Percentiles rank a stretch among this genome's conserved stretches.
Conservation (phyloP, 2,113 vertebrate genomes). For the Porphyrio hochstetteri region DNA sequence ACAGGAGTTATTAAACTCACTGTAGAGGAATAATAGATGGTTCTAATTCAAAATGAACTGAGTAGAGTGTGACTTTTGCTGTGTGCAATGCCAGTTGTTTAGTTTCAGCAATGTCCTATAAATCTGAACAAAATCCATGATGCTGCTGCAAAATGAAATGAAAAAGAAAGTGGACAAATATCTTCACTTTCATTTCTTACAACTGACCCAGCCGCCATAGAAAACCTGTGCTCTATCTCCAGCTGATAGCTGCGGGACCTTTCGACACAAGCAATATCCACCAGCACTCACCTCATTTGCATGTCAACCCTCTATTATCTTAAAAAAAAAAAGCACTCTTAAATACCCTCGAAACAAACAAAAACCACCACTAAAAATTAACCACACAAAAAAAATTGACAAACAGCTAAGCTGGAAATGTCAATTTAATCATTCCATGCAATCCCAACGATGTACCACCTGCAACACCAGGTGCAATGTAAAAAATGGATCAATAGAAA, state of each 20-base stretch:
- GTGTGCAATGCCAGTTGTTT: neutral
- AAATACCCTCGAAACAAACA: no score
- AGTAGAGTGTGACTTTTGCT: neutral
- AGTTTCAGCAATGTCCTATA: neutral
- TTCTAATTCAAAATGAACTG: slow-evolving; percentile 23
- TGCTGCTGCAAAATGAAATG: neutral
- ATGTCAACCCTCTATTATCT: neutral
- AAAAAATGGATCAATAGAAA: neutral
- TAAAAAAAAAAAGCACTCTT: no score
- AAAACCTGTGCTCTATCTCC: neutral
- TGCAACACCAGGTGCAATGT: neutral
- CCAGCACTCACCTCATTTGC: neutral
- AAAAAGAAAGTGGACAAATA: slow-evolving; percentile 23
- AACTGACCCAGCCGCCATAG: neutral
- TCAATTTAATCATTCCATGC: neutral
- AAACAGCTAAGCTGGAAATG: neutral
- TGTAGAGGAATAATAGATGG: neutral
- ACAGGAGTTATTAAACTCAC: slow-evolving; percentile 32
- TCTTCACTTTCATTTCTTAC: neutral
- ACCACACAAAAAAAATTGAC: no score
- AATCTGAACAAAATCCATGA: slow-evolving; percentile 42
- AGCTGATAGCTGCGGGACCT: neutral
- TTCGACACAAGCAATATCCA: neutral
- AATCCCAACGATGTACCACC: neutral
- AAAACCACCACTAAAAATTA: neutral